Evolutionary conservation across 1,140 invertebrate genomes (phyloP).

Genomic region (Stegodyphus dumicola): DNA sequence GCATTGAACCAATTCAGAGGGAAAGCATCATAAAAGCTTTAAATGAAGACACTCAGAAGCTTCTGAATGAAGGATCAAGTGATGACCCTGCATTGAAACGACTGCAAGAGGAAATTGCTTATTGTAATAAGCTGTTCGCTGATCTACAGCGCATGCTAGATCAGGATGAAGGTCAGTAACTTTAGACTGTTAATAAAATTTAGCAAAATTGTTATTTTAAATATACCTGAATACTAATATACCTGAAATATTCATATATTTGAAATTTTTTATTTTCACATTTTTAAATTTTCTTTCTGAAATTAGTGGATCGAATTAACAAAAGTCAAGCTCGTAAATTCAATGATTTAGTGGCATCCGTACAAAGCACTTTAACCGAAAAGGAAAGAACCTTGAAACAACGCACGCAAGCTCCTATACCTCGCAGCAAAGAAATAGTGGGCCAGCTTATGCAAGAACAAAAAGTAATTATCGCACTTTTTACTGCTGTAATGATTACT

Average conservation of each 20-base stretch:
- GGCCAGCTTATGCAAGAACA: constrained; percentile 89
- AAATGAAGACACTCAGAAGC: constrained; percentile 96
- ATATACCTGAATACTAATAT: too few species aligned
- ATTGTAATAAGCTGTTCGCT: constrained; percentile 95
- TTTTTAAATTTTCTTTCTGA: neutral
- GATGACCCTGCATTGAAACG: constrained; percentile 90
- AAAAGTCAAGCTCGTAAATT: constrained; percentile 88
- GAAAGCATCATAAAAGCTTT: constrained; percentile 93
- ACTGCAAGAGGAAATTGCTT: constrained; percentile 90
- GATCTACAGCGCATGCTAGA: constrained; percentile 86
- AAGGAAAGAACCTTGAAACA: constrained; percentile 85
- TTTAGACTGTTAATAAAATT: neutral
- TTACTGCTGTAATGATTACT: too few species aligned
- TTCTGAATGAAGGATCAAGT: constrained; percentile 91
- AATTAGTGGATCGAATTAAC: constrained; percentile 74
- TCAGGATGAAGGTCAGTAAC: constrained; percentile 68
- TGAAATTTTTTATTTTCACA: neutral
- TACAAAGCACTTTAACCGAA: constrained; percentile 85
- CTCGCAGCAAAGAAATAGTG: constrained; percentile 85
- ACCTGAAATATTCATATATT: neutral
- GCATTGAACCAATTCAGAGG: constrained; percentile 94
- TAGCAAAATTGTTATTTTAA: too few species aligned
- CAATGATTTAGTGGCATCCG: constrained; percentile 82
- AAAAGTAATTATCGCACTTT: constrained; percentile 71
- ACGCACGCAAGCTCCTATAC: constrained; percentile 81